phyloP scores from a whole-genome alignment of 2,113 vertebrate genomes.

The Indicator maculatus region DNA sequence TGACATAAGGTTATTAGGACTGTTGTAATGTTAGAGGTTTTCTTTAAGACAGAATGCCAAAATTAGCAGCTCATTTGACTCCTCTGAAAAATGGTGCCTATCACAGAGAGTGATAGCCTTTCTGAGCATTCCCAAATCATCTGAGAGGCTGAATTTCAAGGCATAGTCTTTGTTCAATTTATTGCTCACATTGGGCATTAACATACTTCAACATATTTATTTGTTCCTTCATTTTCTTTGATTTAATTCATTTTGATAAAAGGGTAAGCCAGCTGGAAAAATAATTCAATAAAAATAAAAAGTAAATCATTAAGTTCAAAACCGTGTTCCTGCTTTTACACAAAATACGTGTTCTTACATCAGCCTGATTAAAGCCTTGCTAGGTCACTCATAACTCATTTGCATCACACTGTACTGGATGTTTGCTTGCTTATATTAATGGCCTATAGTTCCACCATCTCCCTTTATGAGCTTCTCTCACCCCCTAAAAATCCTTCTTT shows the following conservation, averaged over 20 bases:
- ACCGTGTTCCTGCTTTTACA: not conserved
- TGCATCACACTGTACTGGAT: not conserved
- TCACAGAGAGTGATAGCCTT: not conserved
- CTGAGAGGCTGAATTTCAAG: not conserved
- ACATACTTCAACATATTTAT: not conserved
- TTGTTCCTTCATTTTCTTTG: not conserved
- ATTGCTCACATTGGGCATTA: not conserved
- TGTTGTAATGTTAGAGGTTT: not conserved
- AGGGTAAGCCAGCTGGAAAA: not conserved
- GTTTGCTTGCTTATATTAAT: slow-evolving; percentile 1
- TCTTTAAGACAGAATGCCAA: not conserved
- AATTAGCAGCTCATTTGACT: not conserved
- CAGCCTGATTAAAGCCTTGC: slow-evolving; percentile 3
- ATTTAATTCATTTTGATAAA: not conserved
- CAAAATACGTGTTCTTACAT: not conserved
- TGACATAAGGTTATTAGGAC: not conserved
- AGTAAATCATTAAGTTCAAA: not conserved
- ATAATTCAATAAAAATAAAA: not conserved
- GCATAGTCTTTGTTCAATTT: not conserved
- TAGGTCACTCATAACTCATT: not conserved
- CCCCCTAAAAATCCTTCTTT: not conserved
- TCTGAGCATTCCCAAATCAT: not conserved
- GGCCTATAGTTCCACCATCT: not conserved
- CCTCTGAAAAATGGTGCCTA: not conserved
- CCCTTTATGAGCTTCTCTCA: slow-evolving; percentile 20